Percentiles rank a stretch among this genome's conserved stretches.
phyloP scores from a whole-genome alignment of 2,888 invertebrate genomes.

The Saturnia pavonia region DNA sequence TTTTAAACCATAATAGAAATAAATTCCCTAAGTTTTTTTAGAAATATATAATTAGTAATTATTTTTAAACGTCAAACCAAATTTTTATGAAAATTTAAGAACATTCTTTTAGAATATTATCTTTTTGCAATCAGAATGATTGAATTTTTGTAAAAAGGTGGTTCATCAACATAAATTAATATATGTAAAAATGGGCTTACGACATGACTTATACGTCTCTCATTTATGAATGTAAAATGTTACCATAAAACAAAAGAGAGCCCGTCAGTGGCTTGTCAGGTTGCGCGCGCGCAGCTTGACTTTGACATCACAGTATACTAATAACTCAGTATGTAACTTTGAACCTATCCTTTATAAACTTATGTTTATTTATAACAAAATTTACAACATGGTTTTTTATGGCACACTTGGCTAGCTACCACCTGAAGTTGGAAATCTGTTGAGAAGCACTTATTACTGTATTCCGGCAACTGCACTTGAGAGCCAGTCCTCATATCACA shows the following conservation, averaged over 20 bases:
- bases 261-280: conserved; percentile 23
- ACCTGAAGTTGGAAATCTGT: too few species aligned
- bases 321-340: neutral
- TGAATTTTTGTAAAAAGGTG: neutral
- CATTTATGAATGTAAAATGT: conserved; percentile 18
- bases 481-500: too few species aligned
- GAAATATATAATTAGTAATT: neutral
- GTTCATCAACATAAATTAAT: conserved; percentile 17
- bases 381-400: too few species aligned
- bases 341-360: neutral
- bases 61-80: neutral
- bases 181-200: conserved; percentile 14
- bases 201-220: conserved; percentile 17
- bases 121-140: neutral
- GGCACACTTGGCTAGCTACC: too few species aligned
- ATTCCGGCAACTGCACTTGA: too few species aligned
- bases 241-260: conserved; percentile 6
- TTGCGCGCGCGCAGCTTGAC: conserved; percentile 4
- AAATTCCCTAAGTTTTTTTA: neutral
- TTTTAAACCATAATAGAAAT: neutral
- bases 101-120: neutral
- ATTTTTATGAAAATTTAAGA: neutral
- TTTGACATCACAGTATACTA: neutral
- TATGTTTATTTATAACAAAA: neutral
- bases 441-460: too few species aligned